Base-by-base conservation (phyloP, 2,888 invertebrate genomes). In the Alitta virens region DNA sequence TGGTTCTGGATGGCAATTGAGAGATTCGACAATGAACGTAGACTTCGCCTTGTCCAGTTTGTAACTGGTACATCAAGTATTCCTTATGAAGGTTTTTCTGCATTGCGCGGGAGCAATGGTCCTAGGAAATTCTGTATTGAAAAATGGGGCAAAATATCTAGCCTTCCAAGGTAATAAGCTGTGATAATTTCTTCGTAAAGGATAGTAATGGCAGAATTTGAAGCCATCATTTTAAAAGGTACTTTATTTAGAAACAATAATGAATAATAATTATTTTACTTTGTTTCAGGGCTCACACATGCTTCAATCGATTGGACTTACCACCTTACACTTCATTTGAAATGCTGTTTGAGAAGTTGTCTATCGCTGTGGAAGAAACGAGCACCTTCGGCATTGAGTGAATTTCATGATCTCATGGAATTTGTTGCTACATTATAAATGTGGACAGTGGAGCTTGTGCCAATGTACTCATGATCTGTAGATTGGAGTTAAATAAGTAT, bases 1-100 rank as follows among this genome's bases (percentile, higher is more conserved):
- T 97, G 96, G 96, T 98, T 96, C 85, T 98, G 98, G 98, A 89
- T 91, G 80, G 93, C 95, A 54, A 95, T 98, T 67, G 95, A 93
- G 82, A 78, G 80, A 63, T 96, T 97, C 82, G 91, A 91, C 65
- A 98, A 98, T 83, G 96, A 97, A 81, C 92, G 96, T 76, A 87
- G 97, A 16, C 85, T 98, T 23, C 87, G 96, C 50, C 85, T 98
- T 63, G 86, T 98, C 40, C 80, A 86, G 83, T 98, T 98, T 84
- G 97, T 98, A 65, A 98, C 98, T 9, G 98, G 98, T 50, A 97
- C 97, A 0, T 95, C 96, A 0, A 95, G 94, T 74, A 93, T 98
- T 75, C 98, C 98, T 0, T 97, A 94, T 82, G 97, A 98, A 82
- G 98, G 98, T 1, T 98, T 98, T 84, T 87, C 94, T 0, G 96